Percentiles rank a stretch among this genome's conserved stretches.
Evolutionary conservation across 2,797 vertebrate species (phyloP).

Genomic region (Schizothorax lantsangensis): DNA sequence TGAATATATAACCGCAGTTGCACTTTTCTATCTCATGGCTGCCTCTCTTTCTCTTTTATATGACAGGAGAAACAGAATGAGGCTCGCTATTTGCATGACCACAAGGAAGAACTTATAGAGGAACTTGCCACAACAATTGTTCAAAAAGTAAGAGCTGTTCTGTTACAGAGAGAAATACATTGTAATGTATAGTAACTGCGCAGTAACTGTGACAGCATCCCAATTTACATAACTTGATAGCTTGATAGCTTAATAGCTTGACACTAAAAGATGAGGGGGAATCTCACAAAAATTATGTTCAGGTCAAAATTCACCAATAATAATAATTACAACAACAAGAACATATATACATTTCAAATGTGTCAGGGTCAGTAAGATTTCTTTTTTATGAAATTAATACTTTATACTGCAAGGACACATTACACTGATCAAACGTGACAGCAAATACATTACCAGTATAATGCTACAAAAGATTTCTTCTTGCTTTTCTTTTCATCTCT

Average conservation of each 20-base stretch:
- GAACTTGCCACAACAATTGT: slow-evolving; percentile 93
- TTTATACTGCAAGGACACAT: too few relatives aligned
- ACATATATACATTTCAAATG: background rate
- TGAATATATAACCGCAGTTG: background rate
- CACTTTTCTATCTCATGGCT: background rate
- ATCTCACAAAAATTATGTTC: too few relatives aligned
- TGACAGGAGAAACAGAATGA: slow-evolving; percentile 91
- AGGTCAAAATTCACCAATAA: background rate
- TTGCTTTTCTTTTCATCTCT: background rate
- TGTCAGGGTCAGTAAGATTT: background rate
- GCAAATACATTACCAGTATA: background rate
- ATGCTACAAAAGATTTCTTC: background rate
- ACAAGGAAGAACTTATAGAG: slow-evolving; percentile 90
- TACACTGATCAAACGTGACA: background rate
- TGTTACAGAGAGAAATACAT: background rate
- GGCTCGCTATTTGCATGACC: slow-evolving; percentile 88
- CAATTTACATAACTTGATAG: background rate
- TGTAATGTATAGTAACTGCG: background rate
- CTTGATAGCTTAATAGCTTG: too few relatives aligned
- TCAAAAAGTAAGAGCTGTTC: slow-evolving; percentile 82
- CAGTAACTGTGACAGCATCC: background rate
- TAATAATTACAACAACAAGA: background rate
- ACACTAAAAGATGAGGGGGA: background rate
- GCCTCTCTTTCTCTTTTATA: background rate
- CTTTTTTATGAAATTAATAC: background rate